Evolutionary conservation across 2,888 invertebrate species (phyloP), one percentile per base, ranked within the genome.

Genomic region (Panzeria rudis): DNA sequence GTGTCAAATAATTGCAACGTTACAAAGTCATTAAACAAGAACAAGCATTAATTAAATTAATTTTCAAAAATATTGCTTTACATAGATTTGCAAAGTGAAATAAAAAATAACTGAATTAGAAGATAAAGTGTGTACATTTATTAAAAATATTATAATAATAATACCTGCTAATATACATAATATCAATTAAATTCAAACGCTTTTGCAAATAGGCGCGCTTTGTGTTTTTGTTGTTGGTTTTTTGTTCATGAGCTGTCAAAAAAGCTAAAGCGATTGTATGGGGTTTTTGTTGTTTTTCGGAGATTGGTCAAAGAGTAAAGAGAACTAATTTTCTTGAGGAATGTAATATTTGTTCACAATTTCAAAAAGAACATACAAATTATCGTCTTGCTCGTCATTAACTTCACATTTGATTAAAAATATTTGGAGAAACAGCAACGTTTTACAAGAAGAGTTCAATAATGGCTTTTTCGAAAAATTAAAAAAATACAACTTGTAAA

Each of bases 301-400:
- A 71, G 69, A 76, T 61, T 35, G 69, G 44, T 17, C 32, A 71
- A 20, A 62, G 52, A 81, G 62, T 69, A 68, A 64, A 64, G 69
- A 71, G 75, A 61, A 64, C 64, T 47, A 47, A 69, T 76, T 62
- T 82, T 61, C 64, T 75, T 69, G 66, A 75, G 75, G 81, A 82
- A 82, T 82, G 62, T 76, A 76, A 76, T 56, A 69, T 75, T 64
- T 73, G 72, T 80, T 80, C 72, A 73, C 47, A 72, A 66, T 64
- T 71, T 64, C 25, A 76, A 82, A 81, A 69, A 82, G 69, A 69
- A 75, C 68, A 66, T 50, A 61, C 25, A 35, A 64, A 52, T 75
- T 75, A 50, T 75, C 25, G 41, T 54, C 64, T 79, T 47, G 32
- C 25, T 66, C 44, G 54, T 13, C 25, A 62, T 69, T 54, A 38